A percentile compares a stretch with the other conserved stretches of the same genome.
phyloP scores from a whole-genome alignment of 2,797 vertebrate species.

The Coendou prehensilis region DNA sequence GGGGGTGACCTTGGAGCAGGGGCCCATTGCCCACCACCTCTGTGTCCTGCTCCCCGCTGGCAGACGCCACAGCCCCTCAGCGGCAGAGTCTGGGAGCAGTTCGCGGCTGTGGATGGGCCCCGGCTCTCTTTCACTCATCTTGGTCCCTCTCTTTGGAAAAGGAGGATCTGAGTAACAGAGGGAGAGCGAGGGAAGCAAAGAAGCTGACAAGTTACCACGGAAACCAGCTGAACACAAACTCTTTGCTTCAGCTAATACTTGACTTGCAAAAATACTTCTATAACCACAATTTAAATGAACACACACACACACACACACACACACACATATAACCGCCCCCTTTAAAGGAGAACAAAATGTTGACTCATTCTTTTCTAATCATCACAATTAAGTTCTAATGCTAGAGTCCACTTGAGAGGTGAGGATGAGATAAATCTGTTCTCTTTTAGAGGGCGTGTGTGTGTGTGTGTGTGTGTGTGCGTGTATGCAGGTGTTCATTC shows the following conservation, averaged over 20 bases:
- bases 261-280: slow-evolving; percentile 54
- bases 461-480: neutral
- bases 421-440: neutral
- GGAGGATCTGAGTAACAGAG: slow-evolving; percentile 20
- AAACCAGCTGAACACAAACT: slow-evolving; percentile 83
- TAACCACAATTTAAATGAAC: slow-evolving; percentile 39
- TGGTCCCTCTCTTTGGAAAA: slow-evolving; percentile 45
- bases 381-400: slow-evolving; percentile 24
- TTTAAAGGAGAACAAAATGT: slow-evolving; percentile 30
- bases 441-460: neutral
- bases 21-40: neutral
- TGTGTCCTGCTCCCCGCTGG: fast-evolving
- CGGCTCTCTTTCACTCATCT: slow-evolving; percentile 5
- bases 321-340: neutral
- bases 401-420: neutral
- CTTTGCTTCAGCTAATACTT: slow-evolving; percentile 71
- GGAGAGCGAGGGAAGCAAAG: neutral
- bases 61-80: neutral
- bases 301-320: neutral
- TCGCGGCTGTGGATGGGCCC: too few relatives aligned
- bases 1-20: fast-evolving
- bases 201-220: slow-evolving; percentile 83
- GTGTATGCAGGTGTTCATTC: neutral
- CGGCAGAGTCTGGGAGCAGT: neutral
- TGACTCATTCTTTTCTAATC: slow-evolving; percentile 22